Evolutionary conservation across 23 tunicate species (phyloP), one percentile per base, ranked within the genome.

Genomic region (Halocynthia roretzi): DNA sequence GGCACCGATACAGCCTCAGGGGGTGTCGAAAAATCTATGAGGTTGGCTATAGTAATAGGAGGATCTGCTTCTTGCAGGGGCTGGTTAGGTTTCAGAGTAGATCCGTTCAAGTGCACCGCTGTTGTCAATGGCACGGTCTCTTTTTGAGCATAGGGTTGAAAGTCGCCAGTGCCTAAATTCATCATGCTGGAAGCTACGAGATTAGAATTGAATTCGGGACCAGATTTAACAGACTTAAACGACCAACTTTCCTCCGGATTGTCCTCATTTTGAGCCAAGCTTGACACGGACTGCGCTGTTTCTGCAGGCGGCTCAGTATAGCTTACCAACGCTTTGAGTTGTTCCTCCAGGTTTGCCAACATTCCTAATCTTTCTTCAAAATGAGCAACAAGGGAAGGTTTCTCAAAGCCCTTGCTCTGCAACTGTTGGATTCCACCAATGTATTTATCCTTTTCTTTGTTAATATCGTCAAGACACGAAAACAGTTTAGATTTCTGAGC

Each of bases 381-480:
- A 74, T 74, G 78, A 53, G 55, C 23, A 15, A 53, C 6, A 0
- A 74, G 63, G 17, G 55, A 21, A 14, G 62, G 50, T 56, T 74
- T 74, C 14, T 74, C 31, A 54, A 54, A 22, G 20, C 64, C 55
- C 6, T 74, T 53, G 44, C 54, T 71, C 11, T 15, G 51, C 14
- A 88, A 54, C 18, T 64, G 67, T 11, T 72, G 51, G 8, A 86
- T 70, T 17, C 81, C 82, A 67, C 60, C 55, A 10, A 40, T 64
- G 57, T 64, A 88, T 56, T 73, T 78, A 0, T 14, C 10, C 10
- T 80, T 76, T 66, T 88, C 76, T 58, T 78, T 66, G 22, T 88
- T 87, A 21, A 88, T n/a, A 51, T 83, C 84, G 6, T 15, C 10
- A 23, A 77, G 74, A 61, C 80, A 88, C 9, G 74, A 49, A 7